phyloP scores from a whole-genome alignment of 2,113 vertebrate genomes.

The Mormoops blainvillei region DNA sequence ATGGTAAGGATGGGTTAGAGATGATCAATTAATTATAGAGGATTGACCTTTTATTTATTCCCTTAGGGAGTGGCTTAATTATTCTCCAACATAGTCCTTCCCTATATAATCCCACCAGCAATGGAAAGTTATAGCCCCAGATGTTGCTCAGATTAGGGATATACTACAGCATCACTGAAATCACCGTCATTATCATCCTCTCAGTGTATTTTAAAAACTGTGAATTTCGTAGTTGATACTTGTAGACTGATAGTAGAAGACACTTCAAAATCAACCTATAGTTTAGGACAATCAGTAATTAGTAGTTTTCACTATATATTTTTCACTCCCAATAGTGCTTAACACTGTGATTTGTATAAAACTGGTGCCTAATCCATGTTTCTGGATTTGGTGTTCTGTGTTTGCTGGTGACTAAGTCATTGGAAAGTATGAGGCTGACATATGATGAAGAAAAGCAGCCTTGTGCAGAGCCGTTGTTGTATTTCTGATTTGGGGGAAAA shows the following conservation, averaged over 20 bases:
- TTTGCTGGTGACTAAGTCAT: too few species aligned
- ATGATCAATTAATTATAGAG: not conserved
- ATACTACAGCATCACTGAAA: not conserved
- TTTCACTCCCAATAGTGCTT: too few species aligned
- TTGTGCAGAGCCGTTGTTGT: not conserved
- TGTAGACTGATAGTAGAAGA: not conserved
- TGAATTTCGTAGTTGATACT: not conserved
- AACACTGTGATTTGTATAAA: too few species aligned
- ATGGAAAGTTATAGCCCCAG: not conserved
- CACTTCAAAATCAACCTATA: not conserved
- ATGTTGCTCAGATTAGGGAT: not conserved
- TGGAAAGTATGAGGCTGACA: too few species aligned
- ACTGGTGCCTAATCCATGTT: too few species aligned
- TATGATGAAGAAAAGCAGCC: not conserved
- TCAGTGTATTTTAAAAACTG: not conserved
- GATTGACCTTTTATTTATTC: not conserved
- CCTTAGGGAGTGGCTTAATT: not conserved
- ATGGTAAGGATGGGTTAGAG: not conserved
- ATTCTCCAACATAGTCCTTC: not conserved
- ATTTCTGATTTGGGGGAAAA: not conserved
- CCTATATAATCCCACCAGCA: not conserved
- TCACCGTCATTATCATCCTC: not conserved
- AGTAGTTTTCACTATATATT: not conserved
- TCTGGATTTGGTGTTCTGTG: too few species aligned
- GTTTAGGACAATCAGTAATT: not conserved